Percentiles rank a stretch among this genome's conserved stretches.
Conservation (phyloP, 2,888 invertebrate genomes). For the Ligdia adustata region DNA sequence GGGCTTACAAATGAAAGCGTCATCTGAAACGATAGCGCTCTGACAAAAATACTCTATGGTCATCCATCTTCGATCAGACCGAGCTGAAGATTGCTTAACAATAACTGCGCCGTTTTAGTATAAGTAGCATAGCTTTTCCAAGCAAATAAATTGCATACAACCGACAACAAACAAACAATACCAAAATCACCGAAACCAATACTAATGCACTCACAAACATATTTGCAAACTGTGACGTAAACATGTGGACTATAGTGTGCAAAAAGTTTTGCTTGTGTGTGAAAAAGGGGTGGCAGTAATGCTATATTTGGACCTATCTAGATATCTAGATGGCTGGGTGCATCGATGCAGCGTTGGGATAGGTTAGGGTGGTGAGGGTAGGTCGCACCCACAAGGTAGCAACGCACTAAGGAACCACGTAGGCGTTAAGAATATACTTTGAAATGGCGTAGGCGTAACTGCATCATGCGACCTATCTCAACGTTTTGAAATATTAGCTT, state of each 20-base stretch:
- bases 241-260: too few species aligned
- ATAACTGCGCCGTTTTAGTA: too few species aligned
- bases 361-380: conserved; percentile 64
- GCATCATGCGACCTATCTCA: too few species aligned
- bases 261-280: conserved; percentile 26
- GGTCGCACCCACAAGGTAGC: conserved; percentile 39
- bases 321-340: conserved; percentile 69
- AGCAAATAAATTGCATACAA: conserved; percentile 6
- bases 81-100: too few species aligned
- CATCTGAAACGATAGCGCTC: too few species aligned
- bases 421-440: too few species aligned
- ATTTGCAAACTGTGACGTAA: background rate
- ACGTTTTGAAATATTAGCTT: too few species aligned
- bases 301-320: conserved; percentile 39
- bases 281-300: conserved; percentile 34
- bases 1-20: too few species aligned
- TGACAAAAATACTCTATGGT: too few species aligned
- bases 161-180: conserved; percentile 31
- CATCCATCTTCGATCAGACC: too few species aligned
- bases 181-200: conserved; percentile 33
- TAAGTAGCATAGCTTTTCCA: too few species aligned
- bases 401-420: background rate
- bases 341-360: conserved; percentile 76
- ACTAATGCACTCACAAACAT: conserved; percentile 34
- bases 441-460: too few species aligned